These are phyloP conservation scores for Sarcophilus harrisii DNA, from an alignment of 2,797 vertebrate species.

Conservation along the genomic window DNA sequence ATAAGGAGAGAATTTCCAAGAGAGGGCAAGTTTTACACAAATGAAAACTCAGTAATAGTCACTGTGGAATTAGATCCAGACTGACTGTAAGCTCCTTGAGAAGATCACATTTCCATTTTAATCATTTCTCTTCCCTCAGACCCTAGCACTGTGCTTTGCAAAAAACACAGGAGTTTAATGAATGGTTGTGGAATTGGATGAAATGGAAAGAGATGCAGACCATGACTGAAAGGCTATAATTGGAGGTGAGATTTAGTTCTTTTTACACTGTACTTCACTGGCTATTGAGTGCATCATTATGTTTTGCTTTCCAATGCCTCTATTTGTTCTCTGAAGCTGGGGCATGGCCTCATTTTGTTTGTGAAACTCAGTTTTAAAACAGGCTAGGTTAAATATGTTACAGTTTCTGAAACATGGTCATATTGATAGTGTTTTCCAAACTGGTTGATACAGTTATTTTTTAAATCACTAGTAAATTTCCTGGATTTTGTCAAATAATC, in stretches of 20 bases:
- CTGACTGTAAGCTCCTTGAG: background rate
- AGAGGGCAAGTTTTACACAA: background rate
- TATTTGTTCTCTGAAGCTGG: slow-evolving; percentile 35
- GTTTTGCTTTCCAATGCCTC: background rate
- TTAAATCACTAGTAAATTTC: slow-evolving; percentile 10
- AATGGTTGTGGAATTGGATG: slow-evolving; percentile 31
- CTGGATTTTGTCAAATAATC: slow-evolving; percentile 28
- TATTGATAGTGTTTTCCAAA: slow-evolving; percentile 24
- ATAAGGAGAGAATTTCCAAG: background rate
- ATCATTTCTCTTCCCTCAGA: background rate
- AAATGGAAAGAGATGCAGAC: background rate
- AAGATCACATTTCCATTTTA: background rate
- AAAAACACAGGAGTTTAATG: slow-evolving; percentile 7
- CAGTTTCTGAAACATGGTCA: slow-evolving; percentile 8
- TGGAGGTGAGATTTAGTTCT: background rate
- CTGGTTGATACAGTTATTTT: background rate
- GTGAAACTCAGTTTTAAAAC: slow-evolving; percentile 32
- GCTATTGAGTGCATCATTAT: background rate
- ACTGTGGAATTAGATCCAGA: background rate
- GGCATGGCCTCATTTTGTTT: slow-evolving; percentile 41
- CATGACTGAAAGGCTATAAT: background rate
- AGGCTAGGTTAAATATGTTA: background rate
- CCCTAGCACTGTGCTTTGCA: background rate
- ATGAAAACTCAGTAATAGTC: background rate
- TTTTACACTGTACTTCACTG: background rate